phyloP scores from a whole-genome alignment of 2,888 invertebrate species.

The Cantharis rustica region DNA sequence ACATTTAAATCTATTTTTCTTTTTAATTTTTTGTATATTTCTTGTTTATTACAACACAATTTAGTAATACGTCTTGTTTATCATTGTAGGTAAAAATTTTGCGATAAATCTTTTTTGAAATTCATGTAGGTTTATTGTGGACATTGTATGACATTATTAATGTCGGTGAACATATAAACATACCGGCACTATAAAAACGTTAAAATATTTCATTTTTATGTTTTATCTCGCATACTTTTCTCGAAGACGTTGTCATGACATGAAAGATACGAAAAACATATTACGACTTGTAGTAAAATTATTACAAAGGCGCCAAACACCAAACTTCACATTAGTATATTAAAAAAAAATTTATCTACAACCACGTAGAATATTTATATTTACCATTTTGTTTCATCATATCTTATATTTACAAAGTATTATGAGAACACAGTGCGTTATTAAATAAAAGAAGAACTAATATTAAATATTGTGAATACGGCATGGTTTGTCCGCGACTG shows the following conservation, averaged over 20 bases:
- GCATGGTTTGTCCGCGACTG: slow-evolving; percentile 43
- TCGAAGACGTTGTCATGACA: slow-evolving; percentile 47
- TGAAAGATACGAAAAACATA: slow-evolving; percentile 49
- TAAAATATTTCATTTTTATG: slow-evolving; percentile 51
- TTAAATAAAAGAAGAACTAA: background rate
- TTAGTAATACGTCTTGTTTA: background rate
- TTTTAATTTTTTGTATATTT: background rate
- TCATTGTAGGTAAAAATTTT: slow-evolving; percentile 2
- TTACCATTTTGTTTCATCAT: slow-evolving; percentile 7
- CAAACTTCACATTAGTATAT: slow-evolving; percentile 46
- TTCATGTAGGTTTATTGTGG: slow-evolving; percentile 1
- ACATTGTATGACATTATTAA: slow-evolving; percentile 29
- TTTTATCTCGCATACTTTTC: slow-evolving; percentile 49
- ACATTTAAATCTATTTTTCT: background rate
- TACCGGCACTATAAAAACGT: slow-evolving; percentile 32
- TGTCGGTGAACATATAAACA: slow-evolving; percentile 25
- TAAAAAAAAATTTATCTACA: slow-evolving; percentile 41
- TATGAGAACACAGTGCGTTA: background rate
- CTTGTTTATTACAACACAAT: background rate
- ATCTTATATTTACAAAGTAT: slow-evolving; percentile 10
- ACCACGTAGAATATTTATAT: slow-evolving; percentile 1
- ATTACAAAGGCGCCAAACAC: slow-evolving; percentile 52
- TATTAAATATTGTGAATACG: slow-evolving; percentile 24
- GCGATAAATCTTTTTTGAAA: slow-evolving; percentile 2
- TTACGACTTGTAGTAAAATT: slow-evolving; percentile 49